Evolutionary conservation across 53 echinoderm and acorn worm genomes (phyloP), one percentile per base, ranked within the genome.

Genomic region (Pentamera pediparva): DNA sequence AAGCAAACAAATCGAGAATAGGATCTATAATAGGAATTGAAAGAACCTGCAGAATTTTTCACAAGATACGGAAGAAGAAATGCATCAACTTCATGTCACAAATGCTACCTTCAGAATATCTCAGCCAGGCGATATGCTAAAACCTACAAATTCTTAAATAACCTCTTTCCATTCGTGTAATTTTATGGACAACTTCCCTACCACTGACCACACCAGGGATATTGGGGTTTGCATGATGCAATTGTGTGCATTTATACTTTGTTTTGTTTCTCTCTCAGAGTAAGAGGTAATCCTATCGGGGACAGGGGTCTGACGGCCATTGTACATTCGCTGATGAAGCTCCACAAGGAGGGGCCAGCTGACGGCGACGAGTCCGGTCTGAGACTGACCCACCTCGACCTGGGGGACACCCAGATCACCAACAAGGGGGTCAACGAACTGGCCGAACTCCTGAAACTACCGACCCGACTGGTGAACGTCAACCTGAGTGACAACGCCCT

Each of bases 401-500:
- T 93, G 1, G 82, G 85, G 48, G 81, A 89, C 79, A 89, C 79
- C 62, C 81, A 78, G 52, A 81, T 93, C 37, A 75, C 81, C 52
- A 81, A 81, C 37, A 78, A 78, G 62, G 85, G 89, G 4, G 69
- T 76, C 22, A 39, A 34, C 0, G 87, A 90, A 36, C 53, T 94
- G 6, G 69, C 79, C 36, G 79, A 82, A 22, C 73, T 94, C 64
- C 56, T 94, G 72, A 81, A 79, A 32, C 69, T 75, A 1, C 74
- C 76, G 6, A 79, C 82, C 59, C 62, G 43, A 33, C 55, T 91
- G 55, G 73, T 51, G 31, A 88, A 85, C 53, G 61, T 98, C 45
- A 86, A 91, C 70, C 69, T 98, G 34, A 91, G 89, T 26, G 80
- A 86, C 60, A 98, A 98, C 67, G 30, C 62, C 13, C 61, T 88